phyloP scores from a whole-genome alignment of 2,888 invertebrate species.

The Boloria euphrosyne region DNA sequence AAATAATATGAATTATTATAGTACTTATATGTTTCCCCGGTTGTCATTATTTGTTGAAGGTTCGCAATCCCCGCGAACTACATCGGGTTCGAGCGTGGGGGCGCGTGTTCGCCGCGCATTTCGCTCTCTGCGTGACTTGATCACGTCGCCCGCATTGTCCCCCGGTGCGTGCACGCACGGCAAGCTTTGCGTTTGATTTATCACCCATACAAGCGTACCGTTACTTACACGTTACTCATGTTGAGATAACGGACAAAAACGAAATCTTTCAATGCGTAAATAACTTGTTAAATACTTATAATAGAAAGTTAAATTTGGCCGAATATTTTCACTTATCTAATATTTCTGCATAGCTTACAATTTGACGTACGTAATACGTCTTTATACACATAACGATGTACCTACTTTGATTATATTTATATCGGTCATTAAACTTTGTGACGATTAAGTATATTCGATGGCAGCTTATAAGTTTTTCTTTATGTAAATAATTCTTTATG shows the following conservation, averaged over 20 bases:
- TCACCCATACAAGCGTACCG: slow-evolving; percentile 28
- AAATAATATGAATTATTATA: neutral
- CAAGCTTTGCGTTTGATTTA: slow-evolving; percentile 25
- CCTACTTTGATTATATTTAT: neutral
- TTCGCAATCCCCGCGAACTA: slow-evolving; percentile 41
- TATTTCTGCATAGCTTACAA: too few relatives aligned
- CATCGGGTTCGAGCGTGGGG: slow-evolving; percentile 53
- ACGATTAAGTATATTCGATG: slow-evolving; percentile 1
- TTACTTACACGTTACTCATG: slow-evolving; percentile 7
- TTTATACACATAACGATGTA: too few relatives aligned
- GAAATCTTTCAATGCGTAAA: too few relatives aligned
- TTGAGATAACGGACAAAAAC: slow-evolving; percentile 3
- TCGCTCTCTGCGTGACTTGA: slow-evolving; percentile 58
- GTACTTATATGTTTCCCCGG: neutral
- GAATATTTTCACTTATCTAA: too few relatives aligned
- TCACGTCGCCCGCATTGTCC: slow-evolving; percentile 42
- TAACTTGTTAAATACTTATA: too few relatives aligned
- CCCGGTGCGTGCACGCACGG: slow-evolving; percentile 49
- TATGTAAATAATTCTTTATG: too few relatives aligned
- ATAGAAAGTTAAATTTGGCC: too few relatives aligned
- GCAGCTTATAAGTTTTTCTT: too few relatives aligned
- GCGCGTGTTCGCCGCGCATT: slow-evolving; percentile 70
- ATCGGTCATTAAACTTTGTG: slow-evolving; percentile 22
- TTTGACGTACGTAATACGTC: too few relatives aligned
- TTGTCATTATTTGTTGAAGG: slow-evolving; percentile 53